Conservation (phyloP, 2,888 invertebrate species). For the Villa cingulata region DNA sequence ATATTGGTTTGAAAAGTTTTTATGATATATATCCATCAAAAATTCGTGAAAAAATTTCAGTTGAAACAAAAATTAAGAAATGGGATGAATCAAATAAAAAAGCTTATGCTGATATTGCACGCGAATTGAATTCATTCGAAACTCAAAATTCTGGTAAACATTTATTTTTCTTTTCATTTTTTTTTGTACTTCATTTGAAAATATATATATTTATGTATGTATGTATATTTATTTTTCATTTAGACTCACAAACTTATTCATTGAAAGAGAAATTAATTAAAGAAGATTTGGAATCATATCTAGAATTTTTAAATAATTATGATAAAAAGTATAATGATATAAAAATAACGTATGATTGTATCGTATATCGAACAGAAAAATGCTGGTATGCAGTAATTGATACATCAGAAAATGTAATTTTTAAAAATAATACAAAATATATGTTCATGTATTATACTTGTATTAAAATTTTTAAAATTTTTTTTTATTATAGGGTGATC, state of each 20-base stretch:
- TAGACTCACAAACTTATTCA: conserved; percentile 39
- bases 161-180: too few species aligned
- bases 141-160: conserved; percentile 43
- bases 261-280: conserved; percentile 65
- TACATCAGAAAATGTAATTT: conserved; percentile 27
- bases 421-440: background rate
- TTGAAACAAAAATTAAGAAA: conserved; percentile 60
- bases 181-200: too few species aligned
- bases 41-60: conserved; percentile 66
- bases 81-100: conserved; percentile 79
- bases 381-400: conserved; percentile 52
- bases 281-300: conserved; percentile 76
- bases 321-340: conserved; percentile 82
- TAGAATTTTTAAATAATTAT: conserved; percentile 65
- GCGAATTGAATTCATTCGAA: conserved; percentile 65
- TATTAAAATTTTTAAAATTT: too few species aligned
- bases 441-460: too few species aligned
- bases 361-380: conserved; percentile 84
- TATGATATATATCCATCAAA: conserved; percentile 77
- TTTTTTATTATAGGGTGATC: conserved; percentile 52
- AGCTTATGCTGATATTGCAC: conserved; percentile 61
- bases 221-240: background rate
- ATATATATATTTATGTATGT: background rate
- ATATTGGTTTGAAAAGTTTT: conserved; percentile 74
- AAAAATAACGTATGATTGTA: conserved; percentile 85